Base-by-base conservation (phyloP, 2,113 vertebrate genomes). In the Phaetusa simplex region DNA sequence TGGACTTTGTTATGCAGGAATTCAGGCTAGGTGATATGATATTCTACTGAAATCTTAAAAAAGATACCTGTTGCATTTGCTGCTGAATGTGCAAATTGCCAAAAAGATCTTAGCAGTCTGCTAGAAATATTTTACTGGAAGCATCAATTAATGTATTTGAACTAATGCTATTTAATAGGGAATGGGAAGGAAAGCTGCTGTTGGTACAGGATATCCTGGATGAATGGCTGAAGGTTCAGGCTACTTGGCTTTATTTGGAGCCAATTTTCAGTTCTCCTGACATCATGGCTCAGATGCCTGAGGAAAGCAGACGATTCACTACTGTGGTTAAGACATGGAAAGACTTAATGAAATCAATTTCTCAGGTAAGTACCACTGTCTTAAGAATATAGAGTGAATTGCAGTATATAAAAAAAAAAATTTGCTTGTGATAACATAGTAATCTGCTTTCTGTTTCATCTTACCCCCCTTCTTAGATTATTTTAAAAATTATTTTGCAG, bases 261-360 rank as follows among this genome's bases (percentile, higher is more conserved):
- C 98, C 99, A 66, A 98, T 99, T 95, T 99, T 99, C 96, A 99
- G 98, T 95, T 99, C 99, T 70, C 99, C 99, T 6, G 99, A 99
- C 93, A 99, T 99, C 88, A 98, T 98, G 98, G 98, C 98, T 84
- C 99, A 99, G 92, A 99, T 99, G 99, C 99, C 99, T 4, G 98
- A 99, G 90, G 99, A 99, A 96, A 97, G 99, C 40, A 97, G 98
- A 19, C 97, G 95, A 17, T 99, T 99, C 96, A 98, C 71, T 42
- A 40, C 98, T 29, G 99, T 99, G 23, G 98, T 99, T 95, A 99
- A 99, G 95, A 98, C 97, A 18, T 99, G 99, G 99, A 98, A 98
- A 91, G 98, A 98, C 29, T 85, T 97, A 47, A 99, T 99, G 98
- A 99, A 98, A 91, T 96, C 72, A 70, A 98, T 99, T 67, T 90